Conservation (phyloP, 2,797 vertebrate species). For the Pseudotriccus pelzelni region DNA sequence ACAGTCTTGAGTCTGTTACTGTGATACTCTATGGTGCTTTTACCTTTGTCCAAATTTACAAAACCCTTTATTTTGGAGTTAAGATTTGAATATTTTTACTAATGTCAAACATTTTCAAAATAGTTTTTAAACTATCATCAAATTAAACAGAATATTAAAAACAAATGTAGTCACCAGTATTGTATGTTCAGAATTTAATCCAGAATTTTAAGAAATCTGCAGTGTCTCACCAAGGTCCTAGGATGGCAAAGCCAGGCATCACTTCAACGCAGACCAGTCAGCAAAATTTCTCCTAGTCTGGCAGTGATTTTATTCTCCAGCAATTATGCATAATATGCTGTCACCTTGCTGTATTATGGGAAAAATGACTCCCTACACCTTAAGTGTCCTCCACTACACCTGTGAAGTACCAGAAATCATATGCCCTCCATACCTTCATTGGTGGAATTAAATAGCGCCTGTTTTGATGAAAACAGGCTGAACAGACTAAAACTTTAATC, state of each 20-base stretch:
- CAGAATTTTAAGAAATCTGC: neutral
- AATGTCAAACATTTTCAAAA: neutral
- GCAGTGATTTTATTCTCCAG: neutral
- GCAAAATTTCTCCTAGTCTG: neutral
- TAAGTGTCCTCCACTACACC: neutral
- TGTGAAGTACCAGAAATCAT: neutral
- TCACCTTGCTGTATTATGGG: neutral
- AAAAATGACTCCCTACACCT: neutral
- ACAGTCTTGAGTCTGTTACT: neutral
- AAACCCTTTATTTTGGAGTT: neutral
- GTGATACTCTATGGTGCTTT: neutral
- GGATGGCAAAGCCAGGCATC: neutral
- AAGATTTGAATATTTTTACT: neutral
- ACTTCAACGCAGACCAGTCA: fast-evolving
- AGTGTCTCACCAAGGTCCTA: neutral
- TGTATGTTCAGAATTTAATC: fast-evolving
- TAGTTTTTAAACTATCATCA: neutral
- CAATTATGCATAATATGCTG: neutral
- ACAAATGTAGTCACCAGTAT: neutral
- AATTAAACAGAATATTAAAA: neutral
- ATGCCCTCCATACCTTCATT: too few relatives aligned
- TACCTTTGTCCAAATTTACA: conserved; percentile 12
- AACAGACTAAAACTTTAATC: neutral
- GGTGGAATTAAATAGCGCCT: neutral
- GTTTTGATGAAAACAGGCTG: neutral